Evolutionary conservation across 2,797 vertebrate species (phyloP).

Genomic region (Scyliorhinus canicula): DNA sequence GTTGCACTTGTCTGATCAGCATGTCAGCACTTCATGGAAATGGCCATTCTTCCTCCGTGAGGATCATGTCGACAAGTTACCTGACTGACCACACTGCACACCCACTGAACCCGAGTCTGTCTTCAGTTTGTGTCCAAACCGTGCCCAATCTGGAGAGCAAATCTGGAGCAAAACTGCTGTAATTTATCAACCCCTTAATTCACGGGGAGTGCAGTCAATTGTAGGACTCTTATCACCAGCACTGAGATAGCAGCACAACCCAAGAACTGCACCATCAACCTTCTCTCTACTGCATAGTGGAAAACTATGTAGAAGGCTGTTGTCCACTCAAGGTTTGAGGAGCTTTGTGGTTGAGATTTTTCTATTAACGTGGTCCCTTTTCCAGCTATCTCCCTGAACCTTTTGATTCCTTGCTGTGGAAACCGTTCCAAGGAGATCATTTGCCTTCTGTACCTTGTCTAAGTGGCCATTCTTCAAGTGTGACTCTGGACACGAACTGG

Average conservation of each 20-base stretch:
- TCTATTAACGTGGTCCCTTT: neutral
- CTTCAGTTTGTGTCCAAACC: neutral
- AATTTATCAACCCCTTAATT: neutral
- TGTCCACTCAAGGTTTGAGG: neutral
- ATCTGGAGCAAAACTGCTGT: neutral
- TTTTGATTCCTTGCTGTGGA: neutral
- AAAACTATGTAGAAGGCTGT: neutral
- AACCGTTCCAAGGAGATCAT: neutral
- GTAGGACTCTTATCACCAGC: neutral
- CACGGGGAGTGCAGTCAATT: neutral
- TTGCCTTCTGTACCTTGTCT: neutral
- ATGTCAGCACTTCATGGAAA: neutral
- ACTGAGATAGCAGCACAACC: no score
- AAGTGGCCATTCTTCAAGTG: neutral
- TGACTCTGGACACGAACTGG: neutral
- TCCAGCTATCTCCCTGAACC: neutral
- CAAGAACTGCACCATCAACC: neutral
- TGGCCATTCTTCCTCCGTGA: neutral
- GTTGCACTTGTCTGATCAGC: neutral
- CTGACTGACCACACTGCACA: neutral
- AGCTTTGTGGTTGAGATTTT: neutral
- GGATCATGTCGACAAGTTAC: neutral
- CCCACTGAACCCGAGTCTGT: neutral
- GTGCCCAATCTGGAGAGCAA: neutral
- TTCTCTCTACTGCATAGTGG: neutral